phyloP scores from a whole-genome alignment of 2,113 vertebrate genomes.

The Nicator chloris region DNA sequence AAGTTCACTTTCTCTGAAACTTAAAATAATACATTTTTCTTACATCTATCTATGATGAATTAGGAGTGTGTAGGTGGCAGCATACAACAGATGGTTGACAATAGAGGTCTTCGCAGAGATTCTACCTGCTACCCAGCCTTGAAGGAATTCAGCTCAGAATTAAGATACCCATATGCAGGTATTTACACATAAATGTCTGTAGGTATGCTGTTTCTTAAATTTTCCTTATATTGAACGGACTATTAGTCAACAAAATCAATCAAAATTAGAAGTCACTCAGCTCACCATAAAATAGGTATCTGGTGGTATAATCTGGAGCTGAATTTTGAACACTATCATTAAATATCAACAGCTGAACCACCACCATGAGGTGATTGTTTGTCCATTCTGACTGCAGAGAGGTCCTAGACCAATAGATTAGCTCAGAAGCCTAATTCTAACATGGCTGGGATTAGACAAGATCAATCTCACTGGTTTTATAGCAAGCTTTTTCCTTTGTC shows the following conservation, averaged over 20 bases:
- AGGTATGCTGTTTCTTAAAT: background rate
- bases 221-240: background rate
- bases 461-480: background rate
- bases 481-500: background rate
- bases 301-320: background rate
- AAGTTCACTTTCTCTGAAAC: background rate
- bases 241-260: background rate
- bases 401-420: background rate
- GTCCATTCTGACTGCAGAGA: background rate
- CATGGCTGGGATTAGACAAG: background rate
- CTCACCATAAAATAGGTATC: background rate
- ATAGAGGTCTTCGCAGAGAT: background rate
- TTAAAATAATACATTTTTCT: background rate
- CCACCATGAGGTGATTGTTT: background rate
- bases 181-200: background rate
- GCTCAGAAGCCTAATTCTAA: background rate
- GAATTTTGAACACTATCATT: background rate
- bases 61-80: background rate
- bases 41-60: background rate
- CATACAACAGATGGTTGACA: background rate
- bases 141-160: background rate
- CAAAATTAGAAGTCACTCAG: background rate
- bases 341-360: background rate
- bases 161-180: background rate
- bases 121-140: background rate